phyloP scores from a whole-genome alignment of 2,888 invertebrate genomes.

The Brachycybe producta region DNA sequence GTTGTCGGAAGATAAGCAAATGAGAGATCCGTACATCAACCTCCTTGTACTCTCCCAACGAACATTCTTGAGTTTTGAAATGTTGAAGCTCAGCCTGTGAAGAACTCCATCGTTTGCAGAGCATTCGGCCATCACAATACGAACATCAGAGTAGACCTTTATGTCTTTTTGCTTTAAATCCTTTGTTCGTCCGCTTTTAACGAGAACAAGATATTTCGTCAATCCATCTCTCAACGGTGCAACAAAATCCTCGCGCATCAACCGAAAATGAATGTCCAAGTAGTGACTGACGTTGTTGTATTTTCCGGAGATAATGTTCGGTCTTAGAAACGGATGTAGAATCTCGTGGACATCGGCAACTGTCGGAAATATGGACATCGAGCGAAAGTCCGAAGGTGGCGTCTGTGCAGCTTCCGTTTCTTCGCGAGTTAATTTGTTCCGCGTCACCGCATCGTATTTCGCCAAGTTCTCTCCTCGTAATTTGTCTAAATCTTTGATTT shows the following conservation, averaged over 20 bases:
- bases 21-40: constrained; percentile 55
- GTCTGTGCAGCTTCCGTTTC: neutral
- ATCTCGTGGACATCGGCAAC: constrained; percentile 29
- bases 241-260: constrained; percentile 67
- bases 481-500: neutral
- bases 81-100: constrained; percentile 19
- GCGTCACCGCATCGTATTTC: constrained; percentile 29
- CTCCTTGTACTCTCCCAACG: constrained; percentile 42
- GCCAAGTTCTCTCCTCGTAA: neutral
- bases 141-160: constrained; percentile 27
- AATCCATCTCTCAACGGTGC: constrained; percentile 56
- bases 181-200: too few relatives aligned
- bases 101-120: constrained; percentile 25
- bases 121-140: constrained; percentile 26
- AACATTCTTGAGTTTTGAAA: constrained; percentile 18
- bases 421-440: constrained; percentile 23
- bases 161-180: constrained; percentile 21
- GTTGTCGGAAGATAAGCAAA: constrained; percentile 55
- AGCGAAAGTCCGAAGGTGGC: constrained; percentile 37
- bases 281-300: constrained; percentile 56
- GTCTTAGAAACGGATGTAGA: constrained; percentile 39
- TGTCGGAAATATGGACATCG: constrained; percentile 31
- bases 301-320: constrained; percentile 47
- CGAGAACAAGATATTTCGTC: constrained; percentile 36
- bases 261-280: constrained; percentile 61